Conservation (phyloP, 1,140 invertebrate species). For the Drosophila virilis region DNA sequence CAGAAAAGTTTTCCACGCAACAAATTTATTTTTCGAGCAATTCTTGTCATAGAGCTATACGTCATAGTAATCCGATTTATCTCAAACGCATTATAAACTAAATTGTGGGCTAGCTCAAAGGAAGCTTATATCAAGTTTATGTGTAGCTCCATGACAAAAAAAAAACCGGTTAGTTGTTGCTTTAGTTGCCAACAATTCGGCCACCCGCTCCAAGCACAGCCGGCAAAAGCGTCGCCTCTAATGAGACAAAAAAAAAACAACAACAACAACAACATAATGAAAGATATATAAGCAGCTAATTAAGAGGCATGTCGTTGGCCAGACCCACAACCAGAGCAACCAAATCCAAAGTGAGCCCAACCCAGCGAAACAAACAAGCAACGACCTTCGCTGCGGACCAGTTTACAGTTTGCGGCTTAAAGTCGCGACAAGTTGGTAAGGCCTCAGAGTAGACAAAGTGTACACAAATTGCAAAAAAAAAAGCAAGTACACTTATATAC, state of each 20-base stretch:
- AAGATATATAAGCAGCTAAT: conserved; percentile 70
- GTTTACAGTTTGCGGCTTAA: conserved; percentile 54
- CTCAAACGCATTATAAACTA: conserved; percentile 3
- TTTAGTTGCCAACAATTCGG: conserved; percentile 38
- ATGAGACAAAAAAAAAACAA: conserved; percentile 55
- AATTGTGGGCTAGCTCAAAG: neutral
- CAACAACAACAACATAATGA: conserved; percentile 42
- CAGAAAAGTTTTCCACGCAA: too few relatives aligned
- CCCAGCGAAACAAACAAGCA: conserved; percentile 10
- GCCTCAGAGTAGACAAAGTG: neutral
- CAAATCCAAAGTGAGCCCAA: conserved; percentile 7
- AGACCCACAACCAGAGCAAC: neutral
- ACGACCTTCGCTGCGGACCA: conserved; percentile 64
- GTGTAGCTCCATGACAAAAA: neutral
- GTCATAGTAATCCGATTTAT: neutral
- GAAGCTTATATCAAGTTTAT: conserved; percentile 9
- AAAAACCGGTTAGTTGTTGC: conserved; percentile 26
- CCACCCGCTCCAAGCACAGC: conserved; percentile 54
- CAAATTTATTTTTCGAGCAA: too few relatives aligned
- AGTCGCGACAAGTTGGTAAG: conserved; percentile 27
- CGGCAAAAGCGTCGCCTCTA: conserved; percentile 51
- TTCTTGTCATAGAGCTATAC: too few relatives aligned
- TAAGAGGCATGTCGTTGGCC: conserved; percentile 59
- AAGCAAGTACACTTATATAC: neutral
- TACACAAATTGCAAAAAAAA: neutral